These are phyloP conservation scores for Diadophis punctatus DNA, from an alignment of 2,113 vertebrate species.

Conservation along the genomic window DNA sequence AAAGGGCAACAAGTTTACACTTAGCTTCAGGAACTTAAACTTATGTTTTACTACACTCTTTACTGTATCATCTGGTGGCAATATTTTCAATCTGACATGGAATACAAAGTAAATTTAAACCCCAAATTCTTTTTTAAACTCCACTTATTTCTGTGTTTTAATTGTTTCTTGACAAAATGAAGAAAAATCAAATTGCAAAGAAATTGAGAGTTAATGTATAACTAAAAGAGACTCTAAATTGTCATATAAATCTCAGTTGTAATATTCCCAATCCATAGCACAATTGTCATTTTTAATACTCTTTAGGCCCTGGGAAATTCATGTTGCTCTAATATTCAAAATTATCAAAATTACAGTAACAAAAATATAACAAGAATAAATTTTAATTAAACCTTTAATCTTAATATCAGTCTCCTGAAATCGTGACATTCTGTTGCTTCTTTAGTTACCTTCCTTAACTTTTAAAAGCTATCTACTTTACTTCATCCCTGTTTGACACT, in stretches of 20 bases:
- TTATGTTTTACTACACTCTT: not conserved
- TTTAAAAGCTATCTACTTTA: constrained; percentile 6
- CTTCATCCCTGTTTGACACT: not conserved
- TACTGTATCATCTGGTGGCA: not conserved
- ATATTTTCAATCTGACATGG: not conserved
- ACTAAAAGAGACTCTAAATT: not conserved
- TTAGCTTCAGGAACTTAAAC: not conserved
- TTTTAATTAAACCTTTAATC: not conserved
- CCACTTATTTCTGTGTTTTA: constrained; percentile 9
- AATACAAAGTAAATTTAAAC: not conserved
- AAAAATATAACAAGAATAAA: not conserved
- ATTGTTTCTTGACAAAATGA: not conserved
- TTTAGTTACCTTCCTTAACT: not conserved
- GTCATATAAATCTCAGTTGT: not conserved
- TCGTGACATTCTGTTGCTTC: not conserved
- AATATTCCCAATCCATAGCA: not conserved
- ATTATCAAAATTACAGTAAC: not conserved
- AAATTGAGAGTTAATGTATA: constrained; percentile 12
- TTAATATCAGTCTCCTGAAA: not conserved
- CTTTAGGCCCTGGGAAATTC: not conserved
- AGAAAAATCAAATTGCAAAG: constrained; percentile 15
- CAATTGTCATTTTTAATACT: not conserved
- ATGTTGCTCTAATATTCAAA: not conserved
- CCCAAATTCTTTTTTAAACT: constrained; percentile 37
- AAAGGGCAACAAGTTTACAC: not conserved